Base-by-base conservation (phyloP, 30 jellyfish, hydroid and myxozoan species). In the Sanderia malayensis region DNA sequence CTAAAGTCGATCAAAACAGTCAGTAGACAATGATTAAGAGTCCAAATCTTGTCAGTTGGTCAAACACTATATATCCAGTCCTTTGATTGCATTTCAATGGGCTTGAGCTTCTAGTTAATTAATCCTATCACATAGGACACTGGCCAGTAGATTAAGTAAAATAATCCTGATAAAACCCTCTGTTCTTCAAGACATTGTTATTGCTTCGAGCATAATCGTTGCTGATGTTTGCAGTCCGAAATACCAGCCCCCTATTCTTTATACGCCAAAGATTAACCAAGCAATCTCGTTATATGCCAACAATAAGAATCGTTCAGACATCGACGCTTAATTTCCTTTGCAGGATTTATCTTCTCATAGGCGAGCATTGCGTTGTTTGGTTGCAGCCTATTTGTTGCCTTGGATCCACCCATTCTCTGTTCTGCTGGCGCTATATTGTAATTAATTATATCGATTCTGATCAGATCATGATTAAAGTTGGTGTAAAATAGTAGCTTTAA, bases 101-200 rank as follows among this genome's bases (percentile, higher is more conserved):
- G 24, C 24, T 49, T 19, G 24, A 19, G 64, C 64, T 49, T 49
- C 27, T 8, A 9, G 4, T 49, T 49, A 18, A 49, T 49, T 49
- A 49, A 49, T 49, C 64, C 64, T 19, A 49, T 49, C 64, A 49
- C n/a, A 18, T 7, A 49, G 24, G 24, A 49, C 64, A 49, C 7
- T 9, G 64, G 27, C 25, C 18, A 9, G 24, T n/a, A 49, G 64
- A 49, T 19, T 15, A 49, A 24, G 8, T 49, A 7, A 49, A 4
- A 49, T 49, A 49, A 49, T 49, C 64, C 64, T 49, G 64, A 49
- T n/a, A 49, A 49, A 49, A 18, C 24, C 64, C 24, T 49, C 64
- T 49, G 27, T 49, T 49, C 64, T 4, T 49, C 24, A 19, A 9
- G 27, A 9, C 18, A 4, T 49, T 49, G 27, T 19, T 9, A 49